These are phyloP conservation scores for Salvator merianae DNA, from an alignment of 2,113 vertebrate genomes.

Conservation along the genomic window DNA sequence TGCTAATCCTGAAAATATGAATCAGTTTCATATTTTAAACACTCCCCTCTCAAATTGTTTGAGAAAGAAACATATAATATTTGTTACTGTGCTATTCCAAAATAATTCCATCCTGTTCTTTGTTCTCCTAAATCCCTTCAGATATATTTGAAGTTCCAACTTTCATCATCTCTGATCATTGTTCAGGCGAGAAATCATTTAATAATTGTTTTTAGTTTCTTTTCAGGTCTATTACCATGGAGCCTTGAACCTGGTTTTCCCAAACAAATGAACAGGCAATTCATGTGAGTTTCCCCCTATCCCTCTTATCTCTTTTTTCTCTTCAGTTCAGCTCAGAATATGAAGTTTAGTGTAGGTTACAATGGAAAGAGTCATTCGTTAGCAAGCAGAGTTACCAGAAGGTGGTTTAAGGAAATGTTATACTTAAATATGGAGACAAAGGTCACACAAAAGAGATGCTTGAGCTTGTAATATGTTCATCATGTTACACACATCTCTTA, in stretches of 20 bases:
- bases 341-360: slow-evolving; percentile 9
- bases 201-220: neutral
- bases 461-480: slow-evolving; percentile 63
- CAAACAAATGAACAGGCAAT: slow-evolving; percentile 19
- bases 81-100: no score
- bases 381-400: slow-evolving; percentile 59
- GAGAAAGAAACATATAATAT: no score
- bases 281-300: neutral
- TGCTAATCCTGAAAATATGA: no score
- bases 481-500: slow-evolving; percentile 61
- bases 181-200: neutral
- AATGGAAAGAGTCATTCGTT: slow-evolving; percentile 24
- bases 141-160: no score
- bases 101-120: no score
- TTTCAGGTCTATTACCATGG: neutral
- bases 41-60: no score
- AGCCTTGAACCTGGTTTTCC: slow-evolving; percentile 19
- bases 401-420: slow-evolving; percentile 70
- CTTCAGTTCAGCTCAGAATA: slow-evolving; percentile 12
- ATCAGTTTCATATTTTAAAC: no score
- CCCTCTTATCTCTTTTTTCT: no score
- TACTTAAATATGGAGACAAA: slow-evolving; percentile 74
- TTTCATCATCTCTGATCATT: no score
- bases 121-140: no score
- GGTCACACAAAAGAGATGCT: slow-evolving; percentile 70